Percentiles rank a stretch among this genome's conserved stretches.
These are phyloP conservation scores for Epicauta chinensis DNA, from an alignment of 1,140 invertebrate species.

Conservation along the genomic window DNA sequence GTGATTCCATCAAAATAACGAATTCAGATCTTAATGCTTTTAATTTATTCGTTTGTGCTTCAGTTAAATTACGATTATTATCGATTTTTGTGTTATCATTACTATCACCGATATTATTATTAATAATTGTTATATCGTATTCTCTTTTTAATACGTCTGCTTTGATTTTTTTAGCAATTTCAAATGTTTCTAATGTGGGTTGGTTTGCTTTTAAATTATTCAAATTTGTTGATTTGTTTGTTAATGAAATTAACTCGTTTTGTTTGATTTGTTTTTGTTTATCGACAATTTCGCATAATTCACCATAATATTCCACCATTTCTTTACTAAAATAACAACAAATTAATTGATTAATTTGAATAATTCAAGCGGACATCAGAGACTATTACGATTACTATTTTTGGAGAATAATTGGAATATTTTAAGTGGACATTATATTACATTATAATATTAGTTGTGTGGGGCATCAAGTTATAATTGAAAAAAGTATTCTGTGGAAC, in stretches of 20 bases:
- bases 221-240: conserved; percentile 7
- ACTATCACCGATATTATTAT: conserved; percentile 3
- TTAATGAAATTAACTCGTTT: conserved; percentile 17
- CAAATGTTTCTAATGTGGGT: conserved; percentile 29
- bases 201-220: conserved; percentile 30
- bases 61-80: conserved; percentile 26
- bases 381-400: too few species aligned
- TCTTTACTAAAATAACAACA: conserved; percentile 25
- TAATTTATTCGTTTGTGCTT: conserved; percentile 40
- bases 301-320: conserved; percentile 34
- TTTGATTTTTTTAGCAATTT: conserved; percentile 30
- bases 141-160: conserved; percentile 31
- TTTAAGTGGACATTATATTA: too few species aligned
- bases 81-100: background rate
- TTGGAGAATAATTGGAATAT: too few species aligned
- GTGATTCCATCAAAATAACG: conserved; percentile 22
- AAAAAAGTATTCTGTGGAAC: too few species aligned
- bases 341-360: conserved; percentile 1
- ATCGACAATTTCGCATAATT: conserved; percentile 26
- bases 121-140: conserved; percentile 14
- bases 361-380: too few species aligned
- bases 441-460: too few species aligned
- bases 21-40: conserved; percentile 40
- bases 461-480: too few species aligned
- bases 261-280: conserved; percentile 21